Percentiles rank a stretch among this genome's conserved stretches.
phyloP scores from a whole-genome alignment of 2,797 vertebrate genomes.

The Ispidina lecontei region DNA sequence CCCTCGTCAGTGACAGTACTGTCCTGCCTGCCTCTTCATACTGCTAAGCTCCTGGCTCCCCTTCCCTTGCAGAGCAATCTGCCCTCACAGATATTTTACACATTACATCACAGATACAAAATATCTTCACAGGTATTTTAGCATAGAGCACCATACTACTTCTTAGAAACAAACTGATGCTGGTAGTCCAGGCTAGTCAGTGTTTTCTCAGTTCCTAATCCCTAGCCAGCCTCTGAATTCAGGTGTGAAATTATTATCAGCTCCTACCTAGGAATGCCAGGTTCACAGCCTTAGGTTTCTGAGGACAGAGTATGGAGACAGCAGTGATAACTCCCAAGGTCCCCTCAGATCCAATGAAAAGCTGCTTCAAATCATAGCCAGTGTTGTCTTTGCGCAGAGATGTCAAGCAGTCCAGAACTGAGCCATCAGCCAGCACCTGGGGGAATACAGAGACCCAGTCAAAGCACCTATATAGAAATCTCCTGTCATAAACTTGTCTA shows the following conservation, averaged over 20 bases:
- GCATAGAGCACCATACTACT: background rate
- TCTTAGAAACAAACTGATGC: background rate
- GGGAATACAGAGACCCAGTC: background rate
- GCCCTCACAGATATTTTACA: background rate
- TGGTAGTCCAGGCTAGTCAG: background rate
- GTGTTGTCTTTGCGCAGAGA: conserved; percentile 95
- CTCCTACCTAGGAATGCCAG: conserved; percentile 92
- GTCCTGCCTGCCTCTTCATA: background rate
- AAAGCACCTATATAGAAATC: background rate
- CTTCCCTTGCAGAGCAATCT: background rate
- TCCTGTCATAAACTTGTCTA: background rate
- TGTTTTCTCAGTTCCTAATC: background rate
- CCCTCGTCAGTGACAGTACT: background rate
- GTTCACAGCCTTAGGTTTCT: conserved; percentile 88
- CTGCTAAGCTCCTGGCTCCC: background rate
- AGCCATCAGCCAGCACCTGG: conserved; percentile 91
- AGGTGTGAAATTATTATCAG: background rate
- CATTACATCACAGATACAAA: background rate
- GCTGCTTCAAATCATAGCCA: conserved; percentile 96
- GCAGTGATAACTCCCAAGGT: conserved; percentile 93
- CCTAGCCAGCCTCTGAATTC: background rate
- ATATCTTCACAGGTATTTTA: background rate
- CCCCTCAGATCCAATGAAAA: conserved; percentile 96
- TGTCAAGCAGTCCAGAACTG: conserved; percentile 85
- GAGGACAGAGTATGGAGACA: conserved; percentile 91